A percentile compares a stretch with the other conserved stretches of the same genome.
Conservation (phyloP, 2,888 invertebrate genomes). For the Eretmocerus hayati region DNA sequence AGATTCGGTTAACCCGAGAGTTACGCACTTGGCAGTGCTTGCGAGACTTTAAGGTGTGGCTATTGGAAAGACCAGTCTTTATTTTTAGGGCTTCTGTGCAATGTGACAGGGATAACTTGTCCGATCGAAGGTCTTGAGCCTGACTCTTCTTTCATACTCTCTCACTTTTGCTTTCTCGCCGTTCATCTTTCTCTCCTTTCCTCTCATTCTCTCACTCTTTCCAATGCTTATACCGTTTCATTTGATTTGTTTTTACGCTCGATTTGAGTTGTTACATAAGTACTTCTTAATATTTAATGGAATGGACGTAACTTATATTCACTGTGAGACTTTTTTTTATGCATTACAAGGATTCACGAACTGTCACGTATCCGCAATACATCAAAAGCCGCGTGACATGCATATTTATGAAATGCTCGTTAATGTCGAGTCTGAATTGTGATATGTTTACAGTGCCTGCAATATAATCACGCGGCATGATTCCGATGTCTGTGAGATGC, state of each 20-base stretch:
- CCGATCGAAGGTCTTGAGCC: neutral
- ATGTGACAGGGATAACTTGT: neutral
- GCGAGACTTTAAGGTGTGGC: slow-evolving; percentile 2
- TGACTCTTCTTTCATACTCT: slow-evolving; percentile 1
- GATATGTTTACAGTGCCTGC: slow-evolving; percentile 10
- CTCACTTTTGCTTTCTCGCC: neutral
- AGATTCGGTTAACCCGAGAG: slow-evolving; percentile 3
- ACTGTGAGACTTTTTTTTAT: slow-evolving; percentile 22
- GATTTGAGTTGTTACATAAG: slow-evolving; percentile 17
- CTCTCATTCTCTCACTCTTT: neutral
- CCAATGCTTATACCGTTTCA: neutral
- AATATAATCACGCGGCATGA: neutral
- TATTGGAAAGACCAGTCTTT: slow-evolving; percentile 14
- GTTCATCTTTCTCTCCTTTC: neutral
- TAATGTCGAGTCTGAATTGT: slow-evolving; percentile 15
- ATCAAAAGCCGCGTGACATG: neutral
- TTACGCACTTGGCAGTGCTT: neutral
- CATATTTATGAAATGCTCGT: slow-evolving; percentile 1
- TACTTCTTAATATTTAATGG: slow-evolving; percentile 26
- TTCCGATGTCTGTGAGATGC: slow-evolving; percentile 3
- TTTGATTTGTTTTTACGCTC: slow-evolving; percentile 4
- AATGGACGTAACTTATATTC: slow-evolving; percentile 31
- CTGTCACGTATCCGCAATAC: slow-evolving; percentile 21
- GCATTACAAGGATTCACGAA: slow-evolving; percentile 22
- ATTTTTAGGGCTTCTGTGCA: slow-evolving; percentile 6